Conservation (phyloP, 2,888 invertebrate species). For the Scaptomyza reducta region DNA sequence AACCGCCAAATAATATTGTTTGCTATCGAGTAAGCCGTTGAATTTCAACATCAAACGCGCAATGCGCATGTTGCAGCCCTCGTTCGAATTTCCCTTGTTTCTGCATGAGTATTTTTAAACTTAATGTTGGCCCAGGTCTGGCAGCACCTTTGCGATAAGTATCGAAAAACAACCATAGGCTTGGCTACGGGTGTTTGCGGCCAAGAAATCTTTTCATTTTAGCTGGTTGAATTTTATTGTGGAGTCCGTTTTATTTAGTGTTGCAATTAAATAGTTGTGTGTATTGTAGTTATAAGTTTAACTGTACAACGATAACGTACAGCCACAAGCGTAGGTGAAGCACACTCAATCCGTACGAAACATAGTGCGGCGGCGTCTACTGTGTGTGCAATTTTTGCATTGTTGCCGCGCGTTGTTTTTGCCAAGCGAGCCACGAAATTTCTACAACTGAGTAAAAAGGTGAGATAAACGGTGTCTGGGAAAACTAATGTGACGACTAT, state of each 20-base stretch:
- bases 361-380: constrained; percentile 54
- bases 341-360: constrained; percentile 8
- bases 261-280: constrained; percentile 16
- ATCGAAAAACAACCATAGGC: constrained; percentile 5
- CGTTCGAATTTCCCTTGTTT: background rate
- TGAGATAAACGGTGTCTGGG: constrained; percentile 30
- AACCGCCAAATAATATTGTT: background rate
- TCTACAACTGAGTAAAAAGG: constrained; percentile 39
- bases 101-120: background rate
- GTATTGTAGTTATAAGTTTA: constrained; percentile 18
- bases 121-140: constrained; percentile 16
- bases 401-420: constrained; percentile 42
- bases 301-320: background rate
- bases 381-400: constrained; percentile 43
- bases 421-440: constrained; percentile 4
- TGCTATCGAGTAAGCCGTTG: background rate
- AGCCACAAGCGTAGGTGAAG: background rate
- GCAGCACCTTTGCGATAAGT: constrained; percentile 24
- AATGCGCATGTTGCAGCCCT: constrained; percentile 11
- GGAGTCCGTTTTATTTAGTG: constrained; percentile 23
- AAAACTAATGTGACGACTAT: background rate
- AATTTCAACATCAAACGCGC: background rate
- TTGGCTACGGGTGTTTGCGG: constrained; percentile 20
- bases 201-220: constrained; percentile 10
- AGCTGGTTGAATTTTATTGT: constrained; percentile 16